Base-by-base conservation (phyloP, 2,113 vertebrate genomes). In the Azemiops feae region DNA sequence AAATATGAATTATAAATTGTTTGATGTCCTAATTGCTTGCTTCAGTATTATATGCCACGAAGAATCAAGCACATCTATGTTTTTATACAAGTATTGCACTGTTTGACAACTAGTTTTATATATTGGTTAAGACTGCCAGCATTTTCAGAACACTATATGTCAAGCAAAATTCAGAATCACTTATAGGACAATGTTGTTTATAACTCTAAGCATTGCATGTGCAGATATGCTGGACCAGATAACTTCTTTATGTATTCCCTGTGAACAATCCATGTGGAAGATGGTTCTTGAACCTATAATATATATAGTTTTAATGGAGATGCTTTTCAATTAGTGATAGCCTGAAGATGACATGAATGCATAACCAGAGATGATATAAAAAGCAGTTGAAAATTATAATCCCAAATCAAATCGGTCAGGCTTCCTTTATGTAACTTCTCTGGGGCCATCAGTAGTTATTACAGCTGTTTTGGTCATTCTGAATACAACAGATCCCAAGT, bases 21-120 rank as follows among this genome's bases (percentile, higher is more conserved):
- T 55, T 95, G 58, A 43, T 69, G 88, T 94, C 92, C 92, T 93
- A 53, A 90, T 58, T 88, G 43, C 87, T 52, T 88, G 54, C 3
- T 0, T 87, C 12, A 91, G n/a, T 94, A 91, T 93, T 18, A 90
- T 90, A 87, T 16, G 5, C 88, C 92, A 93, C 85, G 25, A 81
- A 93, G 45, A 91, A 94, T 93, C 89, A 58, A 91, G 22, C 60
- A 47, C 1, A 92, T 87, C 1, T 88, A 0, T 30, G 34, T 60
- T 89, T 92, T 93, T 50, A 50, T 54, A 18, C 18, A 52, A 43
- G 30, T 47, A 50, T 23, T 47, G 2, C 39, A 34, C 20, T 39
- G 12, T 93, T 85, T 85, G 30, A 89, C 18, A 92, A 89, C 60
- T 23, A 25, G 43, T 34, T 74, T 27, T 39, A 7, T 92, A 53